phyloP scores from a whole-genome alignment of 2,888 invertebrate genomes.

The Smittia sp. region DNA sequence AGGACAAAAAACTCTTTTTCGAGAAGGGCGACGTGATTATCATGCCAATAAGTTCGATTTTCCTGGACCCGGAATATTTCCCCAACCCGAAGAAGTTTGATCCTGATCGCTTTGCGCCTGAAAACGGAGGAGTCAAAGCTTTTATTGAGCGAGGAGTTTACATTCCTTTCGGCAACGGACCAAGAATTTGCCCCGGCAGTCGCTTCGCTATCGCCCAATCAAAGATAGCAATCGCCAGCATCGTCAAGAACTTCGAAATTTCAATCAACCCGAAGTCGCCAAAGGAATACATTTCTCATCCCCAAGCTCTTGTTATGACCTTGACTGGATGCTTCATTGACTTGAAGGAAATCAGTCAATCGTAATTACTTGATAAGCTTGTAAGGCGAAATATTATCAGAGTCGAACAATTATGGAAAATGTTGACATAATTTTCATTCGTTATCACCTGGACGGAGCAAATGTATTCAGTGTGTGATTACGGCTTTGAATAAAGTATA shows the following conservation, averaged over 20 bases:
- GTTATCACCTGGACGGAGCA: too few relatives aligned
- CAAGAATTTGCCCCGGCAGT: slow-evolving; percentile 15
- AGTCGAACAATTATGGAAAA: too few relatives aligned
- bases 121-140: slow-evolving; percentile 42
- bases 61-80: slow-evolving; percentile 35
- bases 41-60: slow-evolving; percentile 44
- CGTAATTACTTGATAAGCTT: too few relatives aligned
- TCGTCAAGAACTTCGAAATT: slow-evolving; percentile 24
- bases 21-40: background rate
- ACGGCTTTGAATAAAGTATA: too few relatives aligned
- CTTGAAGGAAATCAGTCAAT: background rate
- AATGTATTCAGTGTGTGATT: too few relatives aligned
- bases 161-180: slow-evolving; percentile 41
- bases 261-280: slow-evolving; percentile 13
- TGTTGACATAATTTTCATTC: too few relatives aligned
- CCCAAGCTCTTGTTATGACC: background rate
- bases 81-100: slow-evolving; percentile 38
- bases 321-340: background rate
- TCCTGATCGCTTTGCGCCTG: slow-evolving; percentile 40
- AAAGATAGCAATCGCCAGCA: background rate
- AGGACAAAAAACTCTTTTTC: slow-evolving; percentile 34
- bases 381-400: too few relatives aligned
- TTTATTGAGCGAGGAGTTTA: slow-evolving; percentile 40
- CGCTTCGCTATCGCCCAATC: slow-evolving; percentile 27
- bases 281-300: background rate